Evolutionary conservation across 2,113 vertebrate genomes (phyloP).

Genomic region (Peromyscus californicus): DNA sequence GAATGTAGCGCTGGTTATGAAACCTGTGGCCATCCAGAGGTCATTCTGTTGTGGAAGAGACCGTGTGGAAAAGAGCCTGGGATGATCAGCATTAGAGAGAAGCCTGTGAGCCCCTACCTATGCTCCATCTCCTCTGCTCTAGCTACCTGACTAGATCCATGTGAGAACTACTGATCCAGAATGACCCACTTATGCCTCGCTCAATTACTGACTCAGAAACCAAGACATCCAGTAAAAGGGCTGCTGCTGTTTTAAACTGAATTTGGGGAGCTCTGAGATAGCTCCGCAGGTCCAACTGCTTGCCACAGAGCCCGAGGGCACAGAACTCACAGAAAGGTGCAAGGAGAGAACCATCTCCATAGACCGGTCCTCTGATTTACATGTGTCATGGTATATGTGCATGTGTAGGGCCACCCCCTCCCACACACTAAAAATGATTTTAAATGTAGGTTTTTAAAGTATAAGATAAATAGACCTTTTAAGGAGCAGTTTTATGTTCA

Average conservation of each 20-base stretch:
- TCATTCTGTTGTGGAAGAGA: background rate
- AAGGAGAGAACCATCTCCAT: too few relatives aligned
- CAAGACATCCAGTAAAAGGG: background rate
- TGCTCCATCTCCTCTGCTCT: background rate
- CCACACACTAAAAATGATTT: background rate
- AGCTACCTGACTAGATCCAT: background rate
- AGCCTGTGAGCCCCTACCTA: background rate
- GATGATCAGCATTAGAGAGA: background rate
- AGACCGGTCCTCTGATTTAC: background rate
- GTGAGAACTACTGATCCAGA: background rate
- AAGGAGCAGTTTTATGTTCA: background rate
- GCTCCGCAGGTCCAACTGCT: background rate
- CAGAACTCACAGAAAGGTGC: too few relatives aligned
- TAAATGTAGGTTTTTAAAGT: background rate
- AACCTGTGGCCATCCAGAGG: background rate
- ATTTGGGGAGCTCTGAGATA: background rate
- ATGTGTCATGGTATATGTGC: background rate
- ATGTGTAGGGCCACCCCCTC: too few relatives aligned
- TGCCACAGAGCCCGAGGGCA: background rate
- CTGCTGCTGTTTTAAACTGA: slow-evolving; percentile 6
- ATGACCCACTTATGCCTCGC: background rate
- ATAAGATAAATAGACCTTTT: background rate
- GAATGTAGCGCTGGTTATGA: background rate
- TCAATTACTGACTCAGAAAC: background rate
- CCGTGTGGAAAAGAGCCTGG: background rate